Evolutionary conservation across 1,140 invertebrate species (phyloP).

Genomic region (Tribolium castaneum): DNA sequence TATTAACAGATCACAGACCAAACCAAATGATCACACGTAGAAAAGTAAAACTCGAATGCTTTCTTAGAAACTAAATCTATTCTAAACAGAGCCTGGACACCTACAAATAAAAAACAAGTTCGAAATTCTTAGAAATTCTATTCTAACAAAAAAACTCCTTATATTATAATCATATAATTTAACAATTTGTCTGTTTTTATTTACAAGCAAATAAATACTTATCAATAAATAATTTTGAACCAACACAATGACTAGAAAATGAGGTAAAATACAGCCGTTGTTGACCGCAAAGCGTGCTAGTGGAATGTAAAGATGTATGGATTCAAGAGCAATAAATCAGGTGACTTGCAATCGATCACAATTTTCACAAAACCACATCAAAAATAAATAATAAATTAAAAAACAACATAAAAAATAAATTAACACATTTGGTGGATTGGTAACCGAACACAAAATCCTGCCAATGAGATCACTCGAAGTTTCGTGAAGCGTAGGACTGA

Average conservation of each 20-base stretch:
- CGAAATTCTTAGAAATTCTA: slow-evolving; percentile 23
- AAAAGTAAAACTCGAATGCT: slow-evolving; percentile 41
- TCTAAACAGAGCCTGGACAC: slow-evolving; percentile 25
- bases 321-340: slow-evolving; percentile 18
- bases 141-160: slow-evolving; percentile 36
- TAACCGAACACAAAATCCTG: slow-evolving; percentile 24
- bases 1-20: slow-evolving; percentile 53
- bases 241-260: slow-evolving; percentile 39
- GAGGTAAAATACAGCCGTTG: slow-evolving; percentile 39
- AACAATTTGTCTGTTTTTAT: slow-evolving; percentile 33
- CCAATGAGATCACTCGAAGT: slow-evolving; percentile 25
- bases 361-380: neutral
- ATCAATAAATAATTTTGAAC: slow-evolving; percentile 40
- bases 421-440: slow-evolving; percentile 20
- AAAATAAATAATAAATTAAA: slow-evolving; percentile 24
- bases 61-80: slow-evolving; percentile 23
- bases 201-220: slow-evolving; percentile 34
- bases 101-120: slow-evolving; percentile 34
- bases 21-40: slow-evolving; percentile 37
- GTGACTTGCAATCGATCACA: neutral
- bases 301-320: slow-evolving; percentile 50
- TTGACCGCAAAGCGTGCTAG: slow-evolving; percentile 29
- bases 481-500: slow-evolving; percentile 20
- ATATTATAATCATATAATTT: slow-evolving; percentile 17
- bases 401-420: slow-evolving; percentile 9